These are phyloP conservation scores for Drosophila quinaria DNA, from an alignment of 2,888 invertebrate genomes.

Conservation along the genomic window DNA sequence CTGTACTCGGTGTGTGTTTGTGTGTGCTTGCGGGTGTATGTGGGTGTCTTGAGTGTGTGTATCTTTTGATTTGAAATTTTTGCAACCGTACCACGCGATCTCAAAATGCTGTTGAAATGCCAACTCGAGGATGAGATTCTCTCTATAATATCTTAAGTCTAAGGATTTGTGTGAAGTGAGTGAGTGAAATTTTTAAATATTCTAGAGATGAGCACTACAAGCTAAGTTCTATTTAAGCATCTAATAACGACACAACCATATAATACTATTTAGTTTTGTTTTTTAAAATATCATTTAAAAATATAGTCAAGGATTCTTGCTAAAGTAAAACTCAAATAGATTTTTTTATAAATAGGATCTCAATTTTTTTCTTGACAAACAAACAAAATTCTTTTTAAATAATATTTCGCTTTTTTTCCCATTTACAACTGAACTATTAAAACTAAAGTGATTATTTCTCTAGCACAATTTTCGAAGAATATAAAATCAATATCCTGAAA, in stretches of 20 bases:
- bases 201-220: constrained; percentile 36
- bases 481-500: background rate
- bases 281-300: background rate
- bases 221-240: background rate
- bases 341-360: background rate
- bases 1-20: constrained; percentile 12
- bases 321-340: background rate
- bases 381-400: background rate
- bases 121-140: constrained; percentile 70
- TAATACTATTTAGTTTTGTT: background rate
- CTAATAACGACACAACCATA: background rate
- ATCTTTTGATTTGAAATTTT: constrained; percentile 25
- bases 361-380: background rate
- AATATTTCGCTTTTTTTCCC: background rate
- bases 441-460: background rate
- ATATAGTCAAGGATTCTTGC: background rate
- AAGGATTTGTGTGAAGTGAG: constrained; percentile 60
- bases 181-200: constrained; percentile 23
- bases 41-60: constrained; percentile 2
- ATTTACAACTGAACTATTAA: background rate
- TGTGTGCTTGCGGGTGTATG: constrained; percentile 11
- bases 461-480: background rate
- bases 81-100: constrained; percentile 59
- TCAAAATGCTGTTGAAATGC: constrained; percentile 67
- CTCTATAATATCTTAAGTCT: constrained; percentile 58